phyloP scores from a whole-genome alignment of 2,888 invertebrate genomes.

The Bruchidius siliquastri region DNA sequence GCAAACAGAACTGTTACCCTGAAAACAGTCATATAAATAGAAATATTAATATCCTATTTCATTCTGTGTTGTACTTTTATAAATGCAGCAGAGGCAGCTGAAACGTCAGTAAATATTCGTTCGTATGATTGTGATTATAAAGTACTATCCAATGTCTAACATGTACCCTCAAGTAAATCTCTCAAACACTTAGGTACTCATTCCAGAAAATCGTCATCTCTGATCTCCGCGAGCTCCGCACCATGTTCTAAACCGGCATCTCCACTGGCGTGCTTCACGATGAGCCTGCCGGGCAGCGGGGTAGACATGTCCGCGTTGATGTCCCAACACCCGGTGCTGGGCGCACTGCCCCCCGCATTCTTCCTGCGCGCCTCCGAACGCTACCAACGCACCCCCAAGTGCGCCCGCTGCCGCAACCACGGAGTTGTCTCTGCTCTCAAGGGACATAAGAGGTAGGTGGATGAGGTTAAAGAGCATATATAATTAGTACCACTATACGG shows the following conservation, averaged over 20 bases:
- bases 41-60: too few species aligned
- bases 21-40: too few species aligned
- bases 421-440: slow-evolving; percentile 94
- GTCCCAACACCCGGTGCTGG: slow-evolving; percentile 79
- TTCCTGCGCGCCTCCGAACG: slow-evolving; percentile 84
- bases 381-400: slow-evolving; percentile 95
- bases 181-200: too few species aligned
- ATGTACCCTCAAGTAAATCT: too few species aligned
- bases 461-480: too few species aligned
- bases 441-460: slow-evolving; percentile 72
- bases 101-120: too few species aligned
- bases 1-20: too few species aligned
- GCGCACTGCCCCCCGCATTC: slow-evolving; percentile 79
- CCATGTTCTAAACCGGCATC: not conserved
- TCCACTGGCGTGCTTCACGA: slow-evolving; percentile 34
- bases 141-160: too few species aligned
- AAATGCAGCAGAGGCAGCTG: too few species aligned
- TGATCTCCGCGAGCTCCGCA: not conserved
- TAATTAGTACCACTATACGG: too few species aligned
- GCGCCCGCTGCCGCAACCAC: slow-evolving; percentile 95
- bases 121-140: too few species aligned
- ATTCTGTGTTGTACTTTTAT: too few species aligned
- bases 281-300: slow-evolving; percentile 82
- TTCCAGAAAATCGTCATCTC: not conserved
- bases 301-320: slow-evolving; percentile 83